phyloP scores from a whole-genome alignment of 1,140 invertebrate species.

The Lucilia sericata region DNA sequence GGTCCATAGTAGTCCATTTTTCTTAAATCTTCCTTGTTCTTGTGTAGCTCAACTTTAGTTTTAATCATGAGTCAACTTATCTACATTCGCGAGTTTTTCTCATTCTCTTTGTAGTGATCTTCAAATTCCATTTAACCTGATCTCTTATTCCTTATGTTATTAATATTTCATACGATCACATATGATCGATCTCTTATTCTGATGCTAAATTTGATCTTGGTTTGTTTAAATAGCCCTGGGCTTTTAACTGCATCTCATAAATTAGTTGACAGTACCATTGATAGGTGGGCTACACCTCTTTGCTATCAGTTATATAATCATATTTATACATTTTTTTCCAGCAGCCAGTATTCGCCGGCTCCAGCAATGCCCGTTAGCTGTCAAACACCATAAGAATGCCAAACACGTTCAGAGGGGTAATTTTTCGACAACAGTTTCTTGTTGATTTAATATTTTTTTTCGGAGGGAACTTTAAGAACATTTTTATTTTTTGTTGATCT shows the following conservation, averaged over 20 bases:
- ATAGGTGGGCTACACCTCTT: constrained; percentile 19
- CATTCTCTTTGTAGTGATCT: too few species aligned
- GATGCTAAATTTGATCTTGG: background rate
- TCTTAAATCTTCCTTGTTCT: too few species aligned
- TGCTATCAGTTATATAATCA: constrained; percentile 21
- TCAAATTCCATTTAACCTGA: background rate
- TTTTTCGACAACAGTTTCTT: background rate
- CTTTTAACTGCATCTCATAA: constrained; percentile 41
- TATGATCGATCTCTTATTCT: constrained; percentile 4
- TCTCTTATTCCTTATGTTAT: background rate
- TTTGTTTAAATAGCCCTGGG: constrained; percentile 29
- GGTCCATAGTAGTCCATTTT: too few species aligned
- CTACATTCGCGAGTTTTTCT: too few species aligned
- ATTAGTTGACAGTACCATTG: constrained; percentile 39
- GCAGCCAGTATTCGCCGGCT: background rate
- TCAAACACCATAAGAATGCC: background rate
- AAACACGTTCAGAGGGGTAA: constrained; percentile 13
- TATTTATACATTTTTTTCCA: background rate
- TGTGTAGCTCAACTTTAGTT: too few species aligned
- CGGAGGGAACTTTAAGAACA: background rate
- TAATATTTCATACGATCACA: background rate
- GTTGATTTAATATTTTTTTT: background rate
- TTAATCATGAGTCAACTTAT: too few species aligned
- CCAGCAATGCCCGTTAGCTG: constrained; percentile 5
- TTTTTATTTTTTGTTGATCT: background rate